Base-by-base conservation (phyloP, 2,888 invertebrate genomes). In the Drosophila vallismaia region DNA sequence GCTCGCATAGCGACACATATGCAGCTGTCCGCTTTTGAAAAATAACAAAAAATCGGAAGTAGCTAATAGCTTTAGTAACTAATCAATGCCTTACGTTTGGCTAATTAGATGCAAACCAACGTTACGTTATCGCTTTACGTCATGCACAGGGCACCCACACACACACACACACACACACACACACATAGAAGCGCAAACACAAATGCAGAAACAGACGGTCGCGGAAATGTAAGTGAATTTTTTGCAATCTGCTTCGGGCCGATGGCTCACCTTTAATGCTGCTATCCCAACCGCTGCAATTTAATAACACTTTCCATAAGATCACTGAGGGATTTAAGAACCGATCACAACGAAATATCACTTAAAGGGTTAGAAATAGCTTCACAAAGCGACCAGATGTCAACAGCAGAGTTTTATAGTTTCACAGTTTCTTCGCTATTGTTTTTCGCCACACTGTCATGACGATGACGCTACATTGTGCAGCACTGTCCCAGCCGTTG, bases 321-420 rank as follows among this genome's bases (percentile, higher is more conserved):
- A 73, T 69, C 56, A 72, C 46, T 60, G 71, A 60, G 55, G 44
- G 19, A 52, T 62, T 49, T 52, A 48, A 26, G 52, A 68, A 71
- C 77, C 69, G 70, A 82, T 88, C 86, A 88, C 81, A 88, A 88
- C 75, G 81, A 69, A 66, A 62, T 82, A 88, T 82, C 88, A 86
- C 88, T 80, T 88, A 56, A 66, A 67, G 74, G 66, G 74, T 76
- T 33, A 33, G 62, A 80, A 80, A 72, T 70, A 64, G 62, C 58
- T 74, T 58, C 58, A 48, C 46, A 83, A 71, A 83, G 80, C 88
- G 87, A 88, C 81, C 81, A 82, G 82, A 86, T 82, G 88, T 88
- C 88, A 77, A 84, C 79, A 86, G 79, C 76, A 69, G 68, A 86
- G 56, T 71, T 86, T 82, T 71, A 70, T 67, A 67, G 71, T 72